Conservation (phyloP, 2,888 invertebrate genomes). For the Ferrisia virgata region DNA sequence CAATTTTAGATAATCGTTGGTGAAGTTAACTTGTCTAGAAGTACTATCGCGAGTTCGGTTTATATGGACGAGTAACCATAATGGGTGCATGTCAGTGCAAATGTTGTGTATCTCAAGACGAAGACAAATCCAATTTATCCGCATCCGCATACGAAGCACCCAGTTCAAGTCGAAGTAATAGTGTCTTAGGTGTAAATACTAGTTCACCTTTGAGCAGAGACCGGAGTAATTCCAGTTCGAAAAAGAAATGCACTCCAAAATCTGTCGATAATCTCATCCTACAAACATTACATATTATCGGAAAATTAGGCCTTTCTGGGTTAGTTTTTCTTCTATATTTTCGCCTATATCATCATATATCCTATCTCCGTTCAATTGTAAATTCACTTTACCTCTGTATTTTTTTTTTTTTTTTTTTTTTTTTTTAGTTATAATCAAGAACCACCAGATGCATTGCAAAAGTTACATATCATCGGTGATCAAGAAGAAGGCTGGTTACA, state of each 20-base stretch:
- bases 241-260: conserved; percentile 48
- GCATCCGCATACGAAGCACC: conserved; percentile 41
- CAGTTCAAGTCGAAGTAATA: conserved; percentile 41
- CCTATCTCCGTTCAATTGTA: background rate
- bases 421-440: conserved; percentile 59
- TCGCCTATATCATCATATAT: background rate
- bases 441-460: conserved; percentile 77
- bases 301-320: conserved; percentile 76
- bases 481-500: conserved; percentile 88
- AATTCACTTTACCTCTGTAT: too few species aligned
- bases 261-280: conserved; percentile 71
- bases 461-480: conserved; percentile 80
- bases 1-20: background rate
- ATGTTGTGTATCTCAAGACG: conserved; percentile 47
- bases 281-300: conserved; percentile 75
- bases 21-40: background rate
- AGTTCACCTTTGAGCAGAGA: conserved; percentile 42
- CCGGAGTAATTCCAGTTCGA: conserved; percentile 36
- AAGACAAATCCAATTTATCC: conserved; percentile 45
- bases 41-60: background rate
- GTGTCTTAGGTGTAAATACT: conserved; percentile 32
- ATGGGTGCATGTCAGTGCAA: conserved; percentile 50
- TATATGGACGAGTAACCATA: background rate
- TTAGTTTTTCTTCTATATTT: conserved; percentile 51
- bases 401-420: background rate